Percentiles rank a stretch among this genome's conserved stretches.
phyloP scores from a whole-genome alignment of 2,797 vertebrate species.

The Borostomias antarcticus region DNA sequence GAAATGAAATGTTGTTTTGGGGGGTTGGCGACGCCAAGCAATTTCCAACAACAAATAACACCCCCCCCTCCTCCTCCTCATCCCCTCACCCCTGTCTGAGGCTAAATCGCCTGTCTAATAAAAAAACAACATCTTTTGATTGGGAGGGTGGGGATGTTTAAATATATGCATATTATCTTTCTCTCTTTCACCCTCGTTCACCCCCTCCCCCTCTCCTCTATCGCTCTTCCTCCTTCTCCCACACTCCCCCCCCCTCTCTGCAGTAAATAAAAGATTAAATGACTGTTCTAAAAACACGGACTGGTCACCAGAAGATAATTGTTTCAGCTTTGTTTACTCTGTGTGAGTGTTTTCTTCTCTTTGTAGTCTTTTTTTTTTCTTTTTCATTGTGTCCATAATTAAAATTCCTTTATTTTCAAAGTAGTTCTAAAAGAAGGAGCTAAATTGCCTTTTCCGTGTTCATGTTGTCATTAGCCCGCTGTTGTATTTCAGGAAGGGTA shows the following conservation, averaged over 20 bases:
- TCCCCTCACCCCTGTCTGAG: slow-evolving; percentile 38
- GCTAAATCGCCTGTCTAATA: slow-evolving; percentile 75
- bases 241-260: slow-evolving; percentile 70
- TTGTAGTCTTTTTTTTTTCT: slow-evolving; percentile 83
- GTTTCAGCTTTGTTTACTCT: slow-evolving; percentile 92
- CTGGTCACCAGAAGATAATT: slow-evolving; percentile 96
- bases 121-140: slow-evolving; percentile 74
- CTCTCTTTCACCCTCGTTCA: slow-evolving; percentile 63
- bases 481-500: slow-evolving; percentile 62
- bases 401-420: slow-evolving; percentile 88
- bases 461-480: slow-evolving; percentile 79
- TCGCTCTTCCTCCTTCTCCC: slow-evolving; percentile 74
- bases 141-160: slow-evolving; percentile 73
- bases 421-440: slow-evolving; percentile 81
- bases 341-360: slow-evolving; percentile 90
- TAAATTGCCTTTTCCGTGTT: slow-evolving; percentile 84
- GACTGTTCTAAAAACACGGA: slow-evolving; percentile 89
- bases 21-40: slow-evolving; percentile 59
- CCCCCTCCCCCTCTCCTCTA: slow-evolving; percentile 68
- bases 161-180: slow-evolving; percentile 80
- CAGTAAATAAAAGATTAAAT: slow-evolving; percentile 97
- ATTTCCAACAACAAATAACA: slow-evolving; percentile 76
- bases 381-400: slow-evolving; percentile 84
- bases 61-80: slow-evolving; percentile 51
- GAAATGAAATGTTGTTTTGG: slow-evolving; percentile 72